These are phyloP conservation scores for Drosophila macrospina DNA, from an alignment of 2,888 invertebrate species.

Conservation along the genomic window DNA sequence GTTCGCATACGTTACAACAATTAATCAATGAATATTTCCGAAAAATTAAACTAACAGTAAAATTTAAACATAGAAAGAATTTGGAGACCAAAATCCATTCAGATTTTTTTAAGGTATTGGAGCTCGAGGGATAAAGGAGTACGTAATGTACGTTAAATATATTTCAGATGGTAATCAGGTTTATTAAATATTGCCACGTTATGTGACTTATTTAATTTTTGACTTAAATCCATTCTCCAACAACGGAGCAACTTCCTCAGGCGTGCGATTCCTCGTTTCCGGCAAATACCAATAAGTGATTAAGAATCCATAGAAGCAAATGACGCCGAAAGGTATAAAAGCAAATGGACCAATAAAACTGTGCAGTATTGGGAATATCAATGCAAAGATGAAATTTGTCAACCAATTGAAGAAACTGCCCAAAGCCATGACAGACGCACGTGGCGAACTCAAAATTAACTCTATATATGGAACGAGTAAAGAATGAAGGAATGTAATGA, in stretches of 20 bases:
- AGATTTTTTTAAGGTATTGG: too few relatives aligned
- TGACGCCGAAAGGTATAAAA: slow-evolving; percentile 86
- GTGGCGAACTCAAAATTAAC: slow-evolving; percentile 91
- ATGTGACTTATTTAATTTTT: slow-evolving; percentile 45
- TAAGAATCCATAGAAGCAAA: slow-evolving; percentile 18
- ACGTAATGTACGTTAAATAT: too few relatives aligned
- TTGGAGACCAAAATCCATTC: too few relatives aligned
- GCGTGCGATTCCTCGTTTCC: slow-evolving; percentile 65
- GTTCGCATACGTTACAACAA: not conserved
- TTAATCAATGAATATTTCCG: too few relatives aligned
- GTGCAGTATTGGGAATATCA: slow-evolving; percentile 90
- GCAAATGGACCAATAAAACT: slow-evolving; percentile 88
- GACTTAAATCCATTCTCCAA: slow-evolving; percentile 87
- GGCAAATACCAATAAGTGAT: slow-evolving; percentile 60
- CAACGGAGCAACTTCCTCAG: slow-evolving; percentile 59
- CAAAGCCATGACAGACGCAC: slow-evolving; percentile 92
- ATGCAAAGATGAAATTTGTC: slow-evolving; percentile 93
- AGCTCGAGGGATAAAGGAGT: too few relatives aligned
- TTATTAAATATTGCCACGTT: too few relatives aligned
- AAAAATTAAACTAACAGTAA: too few relatives aligned
- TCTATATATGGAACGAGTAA: slow-evolving; percentile 85
- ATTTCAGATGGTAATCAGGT: too few relatives aligned
- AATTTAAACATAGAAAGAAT: too few relatives aligned
- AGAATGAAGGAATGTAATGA: not conserved
- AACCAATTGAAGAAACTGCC: slow-evolving; percentile 94